A percentile compares a stretch with the other conserved stretches of the same genome.
Evolutionary conservation across 1,140 invertebrate species (phyloP).

Genomic region (Mya arenaria): DNA sequence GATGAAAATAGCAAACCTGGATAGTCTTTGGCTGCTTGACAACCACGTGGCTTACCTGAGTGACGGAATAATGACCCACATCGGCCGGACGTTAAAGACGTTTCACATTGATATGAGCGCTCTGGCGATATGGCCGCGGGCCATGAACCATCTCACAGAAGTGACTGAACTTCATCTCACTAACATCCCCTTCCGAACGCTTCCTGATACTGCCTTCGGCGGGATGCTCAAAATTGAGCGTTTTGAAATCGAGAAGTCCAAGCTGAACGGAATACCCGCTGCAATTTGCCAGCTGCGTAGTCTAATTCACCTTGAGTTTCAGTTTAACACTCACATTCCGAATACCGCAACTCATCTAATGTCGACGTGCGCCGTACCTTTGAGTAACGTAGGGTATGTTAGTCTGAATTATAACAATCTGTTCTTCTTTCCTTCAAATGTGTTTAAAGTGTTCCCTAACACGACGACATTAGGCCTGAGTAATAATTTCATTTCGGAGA

Average conservation of each 20-base stretch:
- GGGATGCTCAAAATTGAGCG: not conserved
- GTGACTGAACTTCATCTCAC: not conserved
- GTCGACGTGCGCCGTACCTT: not conserved
- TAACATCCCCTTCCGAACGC: not conserved
- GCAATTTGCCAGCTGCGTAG: constrained; percentile 8
- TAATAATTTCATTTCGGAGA: not conserved
- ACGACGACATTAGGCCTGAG: not conserved
- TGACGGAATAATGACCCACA: not conserved
- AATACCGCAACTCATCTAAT: not conserved
- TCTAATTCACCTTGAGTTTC: not conserved
- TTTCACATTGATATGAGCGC: constrained; percentile 23
- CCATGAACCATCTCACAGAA: not conserved
- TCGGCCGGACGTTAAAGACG: constrained; percentile 6
- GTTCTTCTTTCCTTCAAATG: constrained; percentile 18
- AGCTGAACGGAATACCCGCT: constrained; percentile 3
- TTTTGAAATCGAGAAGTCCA: constrained; percentile 22
- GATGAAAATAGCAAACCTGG: not conserved
- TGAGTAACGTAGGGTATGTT: not conserved
- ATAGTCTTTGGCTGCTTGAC: constrained; percentile 1
- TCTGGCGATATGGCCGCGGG: constrained; percentile 17
- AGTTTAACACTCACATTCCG: constrained; percentile 12
- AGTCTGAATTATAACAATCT: constrained; percentile 26
- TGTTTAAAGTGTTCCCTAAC: constrained; percentile 22
- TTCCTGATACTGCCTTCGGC: constrained; percentile 10
- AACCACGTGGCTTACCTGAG: not conserved